A percentile compares a stretch with the other conserved stretches of the same genome.
phyloP scores from a whole-genome alignment of 2,888 invertebrate species.

The Sepioteuthis lessoniana region DNA sequence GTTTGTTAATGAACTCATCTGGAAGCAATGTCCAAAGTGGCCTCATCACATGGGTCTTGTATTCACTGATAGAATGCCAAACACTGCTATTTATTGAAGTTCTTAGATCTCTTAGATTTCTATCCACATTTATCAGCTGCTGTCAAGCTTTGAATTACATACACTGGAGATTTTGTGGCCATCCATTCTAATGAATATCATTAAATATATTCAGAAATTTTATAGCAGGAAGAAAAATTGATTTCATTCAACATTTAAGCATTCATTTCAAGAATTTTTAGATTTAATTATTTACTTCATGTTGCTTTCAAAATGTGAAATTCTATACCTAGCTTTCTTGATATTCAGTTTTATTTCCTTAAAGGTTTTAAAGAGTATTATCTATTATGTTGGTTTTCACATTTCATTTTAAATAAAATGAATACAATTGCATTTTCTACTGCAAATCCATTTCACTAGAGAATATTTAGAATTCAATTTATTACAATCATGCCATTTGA shows the following conservation, averaged over 20 bases:
- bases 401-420: too few species aligned
- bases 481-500: background rate
- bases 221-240: background rate
- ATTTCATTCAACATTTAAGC: background rate
- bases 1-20: constrained; percentile 23
- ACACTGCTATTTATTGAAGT: constrained; percentile 1
- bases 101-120: background rate
- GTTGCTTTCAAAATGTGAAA: background rate
- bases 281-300: background rate
- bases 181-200: constrained; percentile 33
- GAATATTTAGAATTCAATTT: background rate
- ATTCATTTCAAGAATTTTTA: background rate
- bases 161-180: background rate
- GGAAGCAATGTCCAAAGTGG: background rate
- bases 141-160: constrained; percentile 1
- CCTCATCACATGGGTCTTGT: background rate
- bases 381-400: too few species aligned
- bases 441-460: too few species aligned
- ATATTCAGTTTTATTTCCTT: background rate
- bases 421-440: too few species aligned
- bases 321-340: background rate
- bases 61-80: background rate
- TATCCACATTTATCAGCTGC: background rate
- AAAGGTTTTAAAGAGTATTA: background rate
- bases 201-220: constrained; percentile 4